Evolutionary conservation across 2,113 vertebrate species (phyloP).

Genomic region (Megaleporinus macrocephalus): DNA sequence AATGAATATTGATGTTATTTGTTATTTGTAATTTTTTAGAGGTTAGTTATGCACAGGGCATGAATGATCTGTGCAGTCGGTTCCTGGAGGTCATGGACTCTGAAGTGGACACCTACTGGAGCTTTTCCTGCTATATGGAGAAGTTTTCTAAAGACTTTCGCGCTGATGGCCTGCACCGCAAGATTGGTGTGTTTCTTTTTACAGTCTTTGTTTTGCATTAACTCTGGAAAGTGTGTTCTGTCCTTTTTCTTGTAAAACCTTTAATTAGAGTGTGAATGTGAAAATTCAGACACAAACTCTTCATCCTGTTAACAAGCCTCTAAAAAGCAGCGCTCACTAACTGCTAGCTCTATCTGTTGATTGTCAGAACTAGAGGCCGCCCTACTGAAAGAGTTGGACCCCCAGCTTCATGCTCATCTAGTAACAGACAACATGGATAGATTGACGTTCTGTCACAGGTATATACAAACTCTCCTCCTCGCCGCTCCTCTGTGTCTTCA

Average conservation of each 20-base stretch:
- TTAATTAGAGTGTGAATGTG: too few species aligned
- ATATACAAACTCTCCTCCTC: neutral
- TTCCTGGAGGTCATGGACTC: constrained; percentile 82
- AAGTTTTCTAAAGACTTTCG: constrained; percentile 79
- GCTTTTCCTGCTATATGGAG: constrained; percentile 82
- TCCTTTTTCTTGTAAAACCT: too few species aligned
- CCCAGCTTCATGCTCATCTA: constrained; percentile 74
- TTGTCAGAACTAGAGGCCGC: constrained; percentile 76
- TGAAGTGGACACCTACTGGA: constrained; percentile 82
- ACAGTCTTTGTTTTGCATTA: too few species aligned
- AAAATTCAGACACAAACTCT: too few species aligned
- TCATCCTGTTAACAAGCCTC: neutral
- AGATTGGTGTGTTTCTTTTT: constrained; percentile 73
- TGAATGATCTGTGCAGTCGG: constrained; percentile 83
- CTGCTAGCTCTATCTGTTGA: constrained; percentile 30
- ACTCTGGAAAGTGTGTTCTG: too few species aligned
- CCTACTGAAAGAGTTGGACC: constrained; percentile 79
- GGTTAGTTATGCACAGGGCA: constrained; percentile 82
- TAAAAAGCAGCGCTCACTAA: neutral
- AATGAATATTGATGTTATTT: neutral
- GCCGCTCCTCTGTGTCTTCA: neutral
- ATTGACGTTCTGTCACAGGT: constrained; percentile 83
- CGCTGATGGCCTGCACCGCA: constrained; percentile 78
- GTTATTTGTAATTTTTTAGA: constrained; percentile 62
- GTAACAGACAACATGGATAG: constrained; percentile 76